Base-by-base conservation (phyloP, 1,140 invertebrate species). In the Drosophila azteca region DNA sequence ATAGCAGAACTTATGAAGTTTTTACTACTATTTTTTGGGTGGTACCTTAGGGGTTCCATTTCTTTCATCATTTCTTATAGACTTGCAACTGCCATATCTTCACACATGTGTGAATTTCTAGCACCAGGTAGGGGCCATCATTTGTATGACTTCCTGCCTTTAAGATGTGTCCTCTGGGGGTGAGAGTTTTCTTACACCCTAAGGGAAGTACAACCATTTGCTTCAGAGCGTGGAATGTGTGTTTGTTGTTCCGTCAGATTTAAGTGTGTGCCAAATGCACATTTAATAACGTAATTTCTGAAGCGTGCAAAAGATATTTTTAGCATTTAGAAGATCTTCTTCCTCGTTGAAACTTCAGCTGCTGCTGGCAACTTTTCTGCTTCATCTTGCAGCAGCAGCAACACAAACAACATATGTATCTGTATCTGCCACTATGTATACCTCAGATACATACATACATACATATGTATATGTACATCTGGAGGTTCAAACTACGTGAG, bases 281-380 rank as follows among this genome's bases (percentile, higher is more conserved):
- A 85, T 90, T 90, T 90, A 90, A 90, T 90, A 90, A 90, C 81
- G 85, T 90, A 90, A 90, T 90, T 90, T 90, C 69, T 90, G 76
- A 90, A 87, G 81, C 78, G 85, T 90, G 78, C 75, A 90, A 79
- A 84, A 87, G 69, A 90, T 90, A 90, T 90, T 90, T 90, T 90
- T 82, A 82, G 70, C 79, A 85, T 82, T 77, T 88, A 72, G 75
- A 76, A 72, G 75, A 76, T 76, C 52, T 52, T 64, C 60, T 75
- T 57, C 54, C 45, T 31, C 61, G 51, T 43, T 0, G 2, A 35
- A 59, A 65, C 64, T 58, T 58, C 72, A 76, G 66, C 60, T 68
- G 63, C 43, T 66, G 62, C 62, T 17, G 44, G 64, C 44, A 69
- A 69, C 66, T 82, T 87, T 83, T 83, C 84, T 77, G 76, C 84